Conservation (phyloP, 2,797 vertebrate species). For the Pantherophis vulpinus region DNA sequence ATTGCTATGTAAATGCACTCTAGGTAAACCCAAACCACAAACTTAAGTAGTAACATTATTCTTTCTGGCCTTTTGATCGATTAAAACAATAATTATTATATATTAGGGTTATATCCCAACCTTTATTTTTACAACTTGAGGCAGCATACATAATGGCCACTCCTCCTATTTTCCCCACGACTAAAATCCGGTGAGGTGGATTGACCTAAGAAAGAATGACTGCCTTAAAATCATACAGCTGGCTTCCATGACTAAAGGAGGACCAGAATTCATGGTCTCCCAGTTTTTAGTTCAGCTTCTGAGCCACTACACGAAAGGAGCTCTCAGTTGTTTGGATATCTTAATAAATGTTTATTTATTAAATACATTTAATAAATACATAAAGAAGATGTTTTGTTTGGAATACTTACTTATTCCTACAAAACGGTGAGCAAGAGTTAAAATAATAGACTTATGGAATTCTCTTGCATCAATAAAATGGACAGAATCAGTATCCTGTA, state of each 20-base stretch:
- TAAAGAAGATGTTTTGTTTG: not conserved
- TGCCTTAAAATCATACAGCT: not conserved
- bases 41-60: not conserved
- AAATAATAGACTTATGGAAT: not conserved
- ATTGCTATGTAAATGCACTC: not conserved
- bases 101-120: not conserved
- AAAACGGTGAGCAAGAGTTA: not conserved
- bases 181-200: not conserved
- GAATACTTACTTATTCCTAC: not conserved
- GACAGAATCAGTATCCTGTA: not conserved
- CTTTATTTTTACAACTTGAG: not conserved
- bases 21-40: not conserved
- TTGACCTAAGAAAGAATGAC: not conserved
- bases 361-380: not conserved
- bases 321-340: not conserved
- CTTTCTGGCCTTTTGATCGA: not conserved
- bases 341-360: not conserved
- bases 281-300: not conserved
- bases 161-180: not conserved
- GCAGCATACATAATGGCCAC: not conserved
- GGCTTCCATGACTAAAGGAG: not conserved
- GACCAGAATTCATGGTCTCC: not conserved
- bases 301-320: not conserved
- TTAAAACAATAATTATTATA: not conserved
- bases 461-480: not conserved